Evolutionary conservation across 2,113 vertebrate genomes (phyloP), one percentile per base, ranked within the genome.

Genomic region (Romanogobio albipinnatus): DNA sequence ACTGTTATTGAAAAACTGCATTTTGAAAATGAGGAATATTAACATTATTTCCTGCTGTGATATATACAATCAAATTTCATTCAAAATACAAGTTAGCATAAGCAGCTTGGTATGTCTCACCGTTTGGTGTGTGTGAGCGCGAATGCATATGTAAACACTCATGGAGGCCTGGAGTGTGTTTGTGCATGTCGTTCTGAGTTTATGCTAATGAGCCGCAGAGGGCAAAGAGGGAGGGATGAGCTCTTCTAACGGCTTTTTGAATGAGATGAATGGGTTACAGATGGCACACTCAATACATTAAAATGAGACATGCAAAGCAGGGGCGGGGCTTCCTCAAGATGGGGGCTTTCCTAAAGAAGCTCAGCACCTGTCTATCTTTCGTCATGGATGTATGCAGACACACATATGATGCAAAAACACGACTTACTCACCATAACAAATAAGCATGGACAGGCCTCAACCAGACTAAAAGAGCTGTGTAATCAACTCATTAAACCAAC

Each of bases 251-350:
- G 89, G 89, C 90, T 91, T 93, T 93, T 94, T 93, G 92, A 95
- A 94, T 92, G 90, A 93, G 93, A 94, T 93, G 92, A 93, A 95
- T 94, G 93, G 91, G 84, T 92, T 95, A 95, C 94, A 95, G 93
- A 95, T 95, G 94, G 93, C 88, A 90, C 89, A 90, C 91, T 95
- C 93, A 94, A 94, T 95, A 93, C 89, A 94, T 94, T 93, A 86
- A 94, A 95, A 94, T 92, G 89, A 92, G 92, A 92, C 89, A 89
- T 93, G 92, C 91, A 92, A 90, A 92, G 86, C 80, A 89, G 49
- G 88, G 91, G 92, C 85, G 89, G 88, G 87, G 84, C 88, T 75
- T 83, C 83, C 79, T 83, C 77, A 77, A 87, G 91, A 86, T 81
- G 78, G 59, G 88, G 79, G 58, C 39, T 36, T 83, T 86, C 87